Evolutionary conservation across 1,140 invertebrate genomes (phyloP).

Genomic region (Periplaneta americana): DNA sequence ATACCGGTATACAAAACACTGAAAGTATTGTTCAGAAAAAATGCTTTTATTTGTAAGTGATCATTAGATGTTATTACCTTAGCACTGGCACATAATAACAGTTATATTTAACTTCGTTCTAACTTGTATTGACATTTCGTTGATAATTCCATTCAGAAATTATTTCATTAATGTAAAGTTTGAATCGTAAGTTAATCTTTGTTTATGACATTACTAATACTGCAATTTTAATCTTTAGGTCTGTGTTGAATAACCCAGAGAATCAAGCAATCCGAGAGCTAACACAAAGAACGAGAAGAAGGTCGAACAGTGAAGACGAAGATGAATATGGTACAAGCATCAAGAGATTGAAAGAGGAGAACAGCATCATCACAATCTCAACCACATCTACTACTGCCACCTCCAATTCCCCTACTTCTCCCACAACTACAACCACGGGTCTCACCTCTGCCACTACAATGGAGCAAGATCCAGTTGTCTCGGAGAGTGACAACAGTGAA

Average conservation of each 20-base stretch:
- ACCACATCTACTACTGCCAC: background rate
- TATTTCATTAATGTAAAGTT: too few species aligned
- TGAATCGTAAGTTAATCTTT: too few species aligned
- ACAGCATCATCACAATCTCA: background rate
- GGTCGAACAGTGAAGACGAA: background rate
- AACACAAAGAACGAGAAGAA: constrained; percentile 16
- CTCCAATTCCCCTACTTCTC: background rate
- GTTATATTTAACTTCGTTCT: too few species aligned
- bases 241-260: constrained; percentile 37
- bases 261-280: constrained; percentile 21
- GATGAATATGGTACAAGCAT: background rate
- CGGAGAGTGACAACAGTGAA: background rate
- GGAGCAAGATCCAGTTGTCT: background rate
- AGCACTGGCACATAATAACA: too few species aligned
- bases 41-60: too few species aligned
- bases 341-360: background rate
- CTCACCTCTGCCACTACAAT: background rate
- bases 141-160: too few species aligned
- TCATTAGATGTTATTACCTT: too few species aligned
- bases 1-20: too few species aligned
- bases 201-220: too few species aligned
- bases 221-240: constrained; percentile 11
- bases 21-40: too few species aligned
- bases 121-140: too few species aligned
- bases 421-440: background rate